A percentile compares a stretch with the other conserved stretches of the same genome.
Conservation (phyloP, 1,140 invertebrate genomes). For the Pseudobourletiella spinata region DNA sequence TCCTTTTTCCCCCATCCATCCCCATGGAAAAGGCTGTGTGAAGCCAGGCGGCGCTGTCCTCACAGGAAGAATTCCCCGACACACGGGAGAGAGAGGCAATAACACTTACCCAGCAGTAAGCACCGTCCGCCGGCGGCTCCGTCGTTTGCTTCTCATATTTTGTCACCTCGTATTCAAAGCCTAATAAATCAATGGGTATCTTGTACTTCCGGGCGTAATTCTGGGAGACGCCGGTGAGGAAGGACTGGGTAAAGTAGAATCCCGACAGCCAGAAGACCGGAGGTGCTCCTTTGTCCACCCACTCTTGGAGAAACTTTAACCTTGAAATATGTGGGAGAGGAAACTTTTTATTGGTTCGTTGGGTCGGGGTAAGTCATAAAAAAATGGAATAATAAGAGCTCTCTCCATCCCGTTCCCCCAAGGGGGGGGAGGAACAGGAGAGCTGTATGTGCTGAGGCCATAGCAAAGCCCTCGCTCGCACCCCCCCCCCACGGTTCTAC, state of each 20-base stretch:
- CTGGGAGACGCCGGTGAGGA: conserved; percentile 84
- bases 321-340: not conserved
- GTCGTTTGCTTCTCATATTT: conserved; percentile 46
- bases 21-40: no score
- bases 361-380: not conserved
- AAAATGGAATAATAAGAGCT: no score
- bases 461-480: no score
- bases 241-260: conserved; percentile 93
- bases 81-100: not conserved
- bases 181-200: conserved; percentile 76
- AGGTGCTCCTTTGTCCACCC: conserved; percentile 75
- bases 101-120: conserved; percentile 43
- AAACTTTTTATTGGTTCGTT: not conserved
- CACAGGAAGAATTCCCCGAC: not conserved
- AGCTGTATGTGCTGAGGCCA: no score
- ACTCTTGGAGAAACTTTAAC: conserved; percentile 50
- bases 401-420: no score
- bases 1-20: no score
- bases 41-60: no score
- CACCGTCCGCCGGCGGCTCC: conserved; percentile 42
- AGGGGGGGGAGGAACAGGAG: no score
- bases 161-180: conserved; percentile 69
- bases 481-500: no score
- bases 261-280: conserved; percentile 86
- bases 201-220: conserved; percentile 75